Evolutionary conservation across 2,113 vertebrate genomes (phyloP), one percentile per base, ranked within the genome.

Genomic region (Dipodomys spectabilis): DNA sequence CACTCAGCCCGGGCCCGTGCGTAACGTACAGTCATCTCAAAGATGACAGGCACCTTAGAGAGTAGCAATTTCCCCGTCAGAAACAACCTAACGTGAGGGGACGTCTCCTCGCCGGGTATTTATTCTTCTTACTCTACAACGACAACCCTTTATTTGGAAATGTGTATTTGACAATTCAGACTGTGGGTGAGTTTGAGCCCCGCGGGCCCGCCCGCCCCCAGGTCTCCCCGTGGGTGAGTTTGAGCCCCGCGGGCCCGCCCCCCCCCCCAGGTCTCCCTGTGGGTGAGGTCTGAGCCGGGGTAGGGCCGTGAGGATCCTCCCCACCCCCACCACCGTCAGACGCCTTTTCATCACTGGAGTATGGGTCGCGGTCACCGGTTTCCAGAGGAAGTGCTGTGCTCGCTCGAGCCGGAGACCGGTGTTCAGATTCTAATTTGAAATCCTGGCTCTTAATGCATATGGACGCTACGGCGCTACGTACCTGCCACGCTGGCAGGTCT

Each of bases 81-180:
- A 65, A 80, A 45, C 39, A 2, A 93, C 5, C 19, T 77, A 74
- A 82, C 68, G 7, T 68, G 2, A 30, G 30, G 10, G 13, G 83
- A 64, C 25, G 10, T 39, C 44, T 60, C 27, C 22, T 74, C 0
- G 28, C 23, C n/a, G 10, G 68, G 28, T 45, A 1, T 68, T 27
- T 69, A 7, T 28, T 19, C 64, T 44, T 72, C 18, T n/a, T 49
- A 77, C 53, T 30, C 64, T 62, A 64, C 27, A 49, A 53, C 10
- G 74, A 53, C 5, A 27, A 80, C 25, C 0, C 44, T 92, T 22
- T 71, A 73, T n/a, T 89, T 82, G 30, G 68, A 92, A 81, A 92
- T 23, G 19, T 86, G 80, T 68, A 23, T 73, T 81, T 82, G 53
- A 88, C 91, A 95, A 69, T 74, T 85, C 23, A 82, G n/a, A 53